A percentile compares a stretch with the other conserved stretches of the same genome.
Conservation (phyloP, 2,888 invertebrate genomes). For the Drosophila quinaria region DNA sequence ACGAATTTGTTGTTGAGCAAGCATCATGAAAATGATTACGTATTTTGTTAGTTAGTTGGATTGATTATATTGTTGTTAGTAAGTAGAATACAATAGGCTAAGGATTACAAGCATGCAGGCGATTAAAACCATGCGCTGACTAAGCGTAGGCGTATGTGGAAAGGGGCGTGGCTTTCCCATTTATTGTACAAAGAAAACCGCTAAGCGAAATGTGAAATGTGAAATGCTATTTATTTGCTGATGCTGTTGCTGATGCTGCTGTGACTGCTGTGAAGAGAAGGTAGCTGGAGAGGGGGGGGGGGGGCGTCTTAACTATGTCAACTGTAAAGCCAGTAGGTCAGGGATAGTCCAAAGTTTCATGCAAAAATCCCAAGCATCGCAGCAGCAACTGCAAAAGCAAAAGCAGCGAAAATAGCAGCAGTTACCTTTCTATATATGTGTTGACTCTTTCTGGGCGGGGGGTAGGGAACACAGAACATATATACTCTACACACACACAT, state of each 20-base stretch:
- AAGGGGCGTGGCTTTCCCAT: neutral
- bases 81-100: conserved; percentile 17
- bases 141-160: conserved; percentile 32
- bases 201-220: conserved; percentile 79
- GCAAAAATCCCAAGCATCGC: conserved; percentile 46
- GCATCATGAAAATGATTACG: conserved; percentile 78
- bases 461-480: conserved; percentile 25
- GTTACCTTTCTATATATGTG: conserved; percentile 67
- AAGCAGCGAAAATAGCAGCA: conserved; percentile 32
- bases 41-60: conserved; percentile 23
- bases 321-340: conserved; percentile 78
- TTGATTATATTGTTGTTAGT: conserved; percentile 3
- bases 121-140: conserved; percentile 19
- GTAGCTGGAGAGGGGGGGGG: neutral
- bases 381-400: conserved; percentile 18
- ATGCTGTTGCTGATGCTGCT: conserved; percentile 63
- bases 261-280: neutral
- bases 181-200: conserved; percentile 53
- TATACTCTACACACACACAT: conserved; percentile 1
- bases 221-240: conserved; percentile 80
- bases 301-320: conserved; percentile 64
- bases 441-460: conserved; percentile 34
- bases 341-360: conserved; percentile 63
- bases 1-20: conserved; percentile 75
- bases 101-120: conserved; percentile 51